Base-by-base conservation (phyloP, 1,140 invertebrate genomes). In the Leptestheria dahalacensis region DNA sequence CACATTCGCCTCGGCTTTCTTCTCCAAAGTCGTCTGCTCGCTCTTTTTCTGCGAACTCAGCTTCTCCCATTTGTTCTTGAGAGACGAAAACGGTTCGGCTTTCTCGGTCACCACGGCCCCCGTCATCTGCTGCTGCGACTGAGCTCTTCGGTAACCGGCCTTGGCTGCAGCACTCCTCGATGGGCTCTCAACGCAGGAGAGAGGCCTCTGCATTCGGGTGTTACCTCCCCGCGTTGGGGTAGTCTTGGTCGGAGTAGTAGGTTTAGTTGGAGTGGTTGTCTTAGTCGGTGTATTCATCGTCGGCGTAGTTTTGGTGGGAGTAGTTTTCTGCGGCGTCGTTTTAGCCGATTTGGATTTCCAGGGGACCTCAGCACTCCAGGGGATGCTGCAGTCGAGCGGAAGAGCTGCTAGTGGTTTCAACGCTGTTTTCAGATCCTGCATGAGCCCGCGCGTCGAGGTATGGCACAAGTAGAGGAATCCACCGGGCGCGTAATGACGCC, bases 401-500 rank as follows among this genome's bases (percentile, higher is more conserved):
- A 86, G 76, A 48, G 83, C 77, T 29, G 83, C 79, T 3, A 92
- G 71, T 1, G 86, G 84, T 69, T 85, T 83, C 3, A 91, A 72
- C 28, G 83, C 79, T 48, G 80, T 76, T 28, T 89, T 74, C 62
- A 92, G 74, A 20, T 80, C 61, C 26, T 62, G 46, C 55, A 57
- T 62, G n/a, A 62, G 50, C 56, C 64, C 63, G 48, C 68, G 66
- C 26, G 69, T 67, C 23, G 80, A 79, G 20, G 82, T 79, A 62
- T 82, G 82, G 15, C 78, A 80, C 28, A 83, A 77, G 55, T 85
- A 77, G 54, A 87, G 72, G 41, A 91, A 74, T 29, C 83, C 83
- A 63, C 81, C 81, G 9, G 77, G 75, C 20, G 76, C 79, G 67
- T 91, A 92, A 69, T 90, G 86, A 66, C 86, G 88, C 20, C 80